A percentile compares a stretch with the other conserved stretches of the same genome.
phyloP scores from a whole-genome alignment of 2,888 invertebrate species.

The Tinea pellionella region DNA sequence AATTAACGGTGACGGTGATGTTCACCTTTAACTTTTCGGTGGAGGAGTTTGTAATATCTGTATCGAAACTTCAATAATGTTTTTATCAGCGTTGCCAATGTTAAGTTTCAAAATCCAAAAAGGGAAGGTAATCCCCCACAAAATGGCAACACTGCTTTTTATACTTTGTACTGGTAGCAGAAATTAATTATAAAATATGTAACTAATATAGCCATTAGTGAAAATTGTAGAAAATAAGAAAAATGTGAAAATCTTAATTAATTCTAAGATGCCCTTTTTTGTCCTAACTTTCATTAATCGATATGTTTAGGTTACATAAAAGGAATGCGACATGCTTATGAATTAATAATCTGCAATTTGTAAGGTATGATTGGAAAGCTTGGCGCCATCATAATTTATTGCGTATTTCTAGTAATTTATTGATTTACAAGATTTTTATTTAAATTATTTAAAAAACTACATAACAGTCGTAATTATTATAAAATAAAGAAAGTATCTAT shows the following conservation, averaged over 20 bases:
- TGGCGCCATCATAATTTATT: slow-evolving; percentile 10
- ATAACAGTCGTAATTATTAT: too few relatives aligned
- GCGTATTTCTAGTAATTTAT: background rate
- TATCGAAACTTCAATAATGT: too few relatives aligned
- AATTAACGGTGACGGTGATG: too few relatives aligned
- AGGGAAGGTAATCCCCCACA: too few relatives aligned
- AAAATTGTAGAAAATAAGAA: slow-evolving; percentile 2
- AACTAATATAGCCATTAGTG: background rate
- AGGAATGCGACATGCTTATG: slow-evolving; percentile 5
- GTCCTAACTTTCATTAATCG: background rate
- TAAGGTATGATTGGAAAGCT: slow-evolving; percentile 4
- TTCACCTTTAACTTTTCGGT: too few relatives aligned
- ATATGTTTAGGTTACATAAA: background rate
- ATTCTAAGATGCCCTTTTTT: background rate
- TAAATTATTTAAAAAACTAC: too few relatives aligned
- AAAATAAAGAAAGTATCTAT: too few relatives aligned
- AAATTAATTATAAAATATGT: too few relatives aligned
- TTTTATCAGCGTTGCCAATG: too few relatives aligned
- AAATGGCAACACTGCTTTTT: too few relatives aligned
- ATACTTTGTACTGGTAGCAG: background rate
- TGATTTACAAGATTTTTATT: background rate
- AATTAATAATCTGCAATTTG: slow-evolving; percentile 1
- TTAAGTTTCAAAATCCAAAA: too few relatives aligned
- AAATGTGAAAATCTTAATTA: background rate
- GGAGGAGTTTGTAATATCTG: too few relatives aligned